Conservation (phyloP, 2,797 vertebrate species). For the Pseudochirops corinnae region DNA sequence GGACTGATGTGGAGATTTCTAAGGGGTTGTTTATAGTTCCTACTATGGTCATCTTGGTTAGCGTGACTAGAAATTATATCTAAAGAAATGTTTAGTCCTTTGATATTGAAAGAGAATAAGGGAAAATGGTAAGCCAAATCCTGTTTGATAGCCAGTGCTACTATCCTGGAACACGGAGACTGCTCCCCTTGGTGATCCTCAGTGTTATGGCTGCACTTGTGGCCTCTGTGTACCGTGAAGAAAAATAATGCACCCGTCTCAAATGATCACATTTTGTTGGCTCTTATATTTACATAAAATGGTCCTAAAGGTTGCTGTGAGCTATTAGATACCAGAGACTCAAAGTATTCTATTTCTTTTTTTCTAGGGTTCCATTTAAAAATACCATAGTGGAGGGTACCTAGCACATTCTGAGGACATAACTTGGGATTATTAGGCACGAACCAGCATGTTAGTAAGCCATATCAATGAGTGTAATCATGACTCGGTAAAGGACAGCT, state of each 20-base stretch:
- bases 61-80: background rate
- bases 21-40: background rate
- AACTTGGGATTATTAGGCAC: background rate
- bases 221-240: background rate
- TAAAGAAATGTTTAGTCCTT: background rate
- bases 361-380: constrained; percentile 7
- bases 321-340: background rate
- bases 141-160: background rate
- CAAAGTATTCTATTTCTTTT: background rate
- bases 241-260: background rate
- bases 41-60: background rate
- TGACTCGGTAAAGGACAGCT: background rate
- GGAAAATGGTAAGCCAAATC: background rate
- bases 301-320: background rate
- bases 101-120: background rate
- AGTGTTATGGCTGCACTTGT: background rate
- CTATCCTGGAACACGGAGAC: background rate
- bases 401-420: background rate
- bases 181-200: background rate
- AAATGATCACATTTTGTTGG: background rate
- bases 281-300: constrained; percentile 18
- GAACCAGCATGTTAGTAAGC: background rate
- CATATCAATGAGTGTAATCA: background rate
- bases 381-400: background rate
- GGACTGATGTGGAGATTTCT: background rate